Conservation (phyloP, 1,140 invertebrate genomes). For the Meloidogyne exigua region DNA sequence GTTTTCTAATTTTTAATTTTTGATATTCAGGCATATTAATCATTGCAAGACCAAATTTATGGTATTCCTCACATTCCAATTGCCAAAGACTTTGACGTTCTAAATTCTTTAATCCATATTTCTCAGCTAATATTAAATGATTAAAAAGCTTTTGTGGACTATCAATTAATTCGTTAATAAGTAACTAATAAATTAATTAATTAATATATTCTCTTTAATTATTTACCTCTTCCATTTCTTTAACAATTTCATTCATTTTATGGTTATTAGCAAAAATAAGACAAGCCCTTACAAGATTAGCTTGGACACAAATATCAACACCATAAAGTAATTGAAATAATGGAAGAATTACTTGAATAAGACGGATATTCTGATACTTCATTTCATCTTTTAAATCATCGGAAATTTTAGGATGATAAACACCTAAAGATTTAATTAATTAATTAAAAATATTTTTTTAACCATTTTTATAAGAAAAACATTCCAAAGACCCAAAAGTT, state of each 20-base stretch:
- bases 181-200: background rate
- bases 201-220: background rate
- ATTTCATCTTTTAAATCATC: background rate
- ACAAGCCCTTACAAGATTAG: background rate
- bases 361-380: background rate
- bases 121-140: slow-evolving; percentile 1
- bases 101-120: background rate
- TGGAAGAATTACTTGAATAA: background rate
- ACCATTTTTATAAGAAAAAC: background rate
- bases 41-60: background rate
- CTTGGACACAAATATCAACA: background rate
- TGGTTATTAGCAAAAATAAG: background rate
- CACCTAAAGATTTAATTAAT: background rate
- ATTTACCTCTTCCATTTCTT: background rate
- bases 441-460: background rate
- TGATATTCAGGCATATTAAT: background rate
- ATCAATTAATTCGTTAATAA: background rate
- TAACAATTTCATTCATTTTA: background rate
- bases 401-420: background rate
- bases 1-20: background rate
- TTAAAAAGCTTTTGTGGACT: background rate
- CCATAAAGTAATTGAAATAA: background rate
- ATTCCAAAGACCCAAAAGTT: background rate
- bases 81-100: background rate
- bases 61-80: background rate